Percentiles rank a stretch among this genome's conserved stretches.
phyloP scores from a whole-genome alignment of 92 coral and sea anemone species.

The Heliopora coerulea region DNA sequence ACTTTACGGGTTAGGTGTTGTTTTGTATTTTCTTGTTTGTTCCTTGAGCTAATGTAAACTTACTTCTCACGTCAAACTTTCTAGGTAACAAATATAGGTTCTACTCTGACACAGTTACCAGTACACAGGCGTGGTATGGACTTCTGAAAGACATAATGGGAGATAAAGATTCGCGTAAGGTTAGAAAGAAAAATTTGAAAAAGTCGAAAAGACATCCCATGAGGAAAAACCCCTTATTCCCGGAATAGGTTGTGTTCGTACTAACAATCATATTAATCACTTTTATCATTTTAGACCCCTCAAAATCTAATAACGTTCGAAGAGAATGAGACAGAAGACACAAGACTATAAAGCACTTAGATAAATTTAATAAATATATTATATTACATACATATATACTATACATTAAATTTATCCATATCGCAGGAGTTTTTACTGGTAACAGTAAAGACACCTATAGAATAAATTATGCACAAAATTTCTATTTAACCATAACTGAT shows the following conservation, averaged over 20 bases:
- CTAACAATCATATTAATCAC: too few species aligned
- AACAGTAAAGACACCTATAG: neutral
- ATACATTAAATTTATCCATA: constrained; percentile 12
- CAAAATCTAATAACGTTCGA: constrained; percentile 85
- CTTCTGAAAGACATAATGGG: constrained; percentile 21
- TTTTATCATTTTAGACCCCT: constrained; percentile 54
- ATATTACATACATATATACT: constrained; percentile 18
- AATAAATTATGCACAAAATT: neutral
- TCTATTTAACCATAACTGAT: neutral
- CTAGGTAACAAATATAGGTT: constrained; percentile 25
- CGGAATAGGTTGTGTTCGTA: too few species aligned
- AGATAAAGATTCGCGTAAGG: constrained; percentile 23
- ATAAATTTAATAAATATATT: constrained; percentile 5
- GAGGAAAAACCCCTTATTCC: too few species aligned
- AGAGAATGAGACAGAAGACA: constrained; percentile 64
- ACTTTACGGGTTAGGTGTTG: too few species aligned
- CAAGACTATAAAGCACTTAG: constrained; percentile 3
- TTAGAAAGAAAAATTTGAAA: neutral
- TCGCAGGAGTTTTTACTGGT: neutral
- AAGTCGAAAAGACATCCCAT: too few species aligned
- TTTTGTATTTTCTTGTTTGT: too few species aligned
- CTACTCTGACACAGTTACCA: constrained; percentile 30
- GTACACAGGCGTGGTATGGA: constrained; percentile 31
- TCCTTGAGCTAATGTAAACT: too few species aligned
- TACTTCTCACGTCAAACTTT: too few species aligned